Evolutionary conservation across 2,113 vertebrate species (phyloP).

Genomic region (Sylvietta virens): DNA sequence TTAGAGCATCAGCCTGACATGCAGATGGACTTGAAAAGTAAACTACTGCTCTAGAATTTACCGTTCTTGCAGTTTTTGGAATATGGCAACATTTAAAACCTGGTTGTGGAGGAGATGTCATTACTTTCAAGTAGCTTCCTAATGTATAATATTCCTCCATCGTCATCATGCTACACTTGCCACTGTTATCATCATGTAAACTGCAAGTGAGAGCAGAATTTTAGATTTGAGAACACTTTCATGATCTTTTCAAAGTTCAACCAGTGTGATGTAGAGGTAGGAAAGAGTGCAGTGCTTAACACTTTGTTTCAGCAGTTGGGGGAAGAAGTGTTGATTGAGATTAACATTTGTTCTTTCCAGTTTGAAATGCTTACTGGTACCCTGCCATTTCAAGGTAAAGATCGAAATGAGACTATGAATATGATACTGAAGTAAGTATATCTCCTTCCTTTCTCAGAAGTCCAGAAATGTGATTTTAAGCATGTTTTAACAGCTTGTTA

Average conservation of each 20-base stretch:
- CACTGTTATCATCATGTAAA: neutral
- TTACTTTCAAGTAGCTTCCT: neutral
- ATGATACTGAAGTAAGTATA: slow-evolving; percentile 97
- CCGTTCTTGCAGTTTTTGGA: neutral
- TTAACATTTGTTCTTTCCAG: slow-evolving; percentile 71
- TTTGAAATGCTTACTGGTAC: slow-evolving; percentile 98
- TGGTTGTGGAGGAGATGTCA: neutral
- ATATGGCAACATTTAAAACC: neutral
- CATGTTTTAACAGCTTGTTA: neutral
- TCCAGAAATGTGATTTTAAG: neutral
- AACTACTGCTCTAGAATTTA: neutral
- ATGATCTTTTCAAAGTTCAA: neutral
- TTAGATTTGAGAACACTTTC: neutral
- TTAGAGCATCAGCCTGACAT: neutral
- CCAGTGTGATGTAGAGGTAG: neutral
- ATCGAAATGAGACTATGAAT: slow-evolving; percentile 97
- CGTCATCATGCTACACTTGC: neutral
- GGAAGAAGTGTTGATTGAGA: slow-evolving; percentile 27
- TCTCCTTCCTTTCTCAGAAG: neutral
- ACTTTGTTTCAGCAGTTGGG: neutral
- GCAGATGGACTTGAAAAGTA: neutral
- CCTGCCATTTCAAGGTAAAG: slow-evolving; percentile 96
- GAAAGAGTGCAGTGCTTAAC: neutral
- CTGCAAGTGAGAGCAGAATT: neutral
- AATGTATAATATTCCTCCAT: neutral